phyloP scores from a whole-genome alignment of 2,888 invertebrate genomes.

The Penaeus monodon region DNA sequence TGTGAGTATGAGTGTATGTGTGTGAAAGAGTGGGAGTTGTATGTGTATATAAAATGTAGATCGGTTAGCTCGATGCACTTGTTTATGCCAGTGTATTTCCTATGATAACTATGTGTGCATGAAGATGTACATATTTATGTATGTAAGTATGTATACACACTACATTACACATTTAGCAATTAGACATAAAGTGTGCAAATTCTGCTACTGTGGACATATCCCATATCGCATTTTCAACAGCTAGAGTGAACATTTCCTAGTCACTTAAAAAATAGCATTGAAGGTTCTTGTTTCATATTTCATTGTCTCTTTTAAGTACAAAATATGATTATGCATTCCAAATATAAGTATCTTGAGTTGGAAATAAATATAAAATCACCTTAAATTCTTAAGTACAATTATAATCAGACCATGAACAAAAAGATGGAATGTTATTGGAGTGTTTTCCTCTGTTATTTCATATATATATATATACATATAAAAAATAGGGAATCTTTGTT shows the following conservation, averaged over 20 bases:
- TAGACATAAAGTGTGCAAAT: conserved; percentile 44
- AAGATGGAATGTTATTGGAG: not conserved
- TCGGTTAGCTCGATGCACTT: no score
- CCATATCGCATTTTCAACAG: conserved; percentile 6
- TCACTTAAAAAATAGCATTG: conserved; percentile 25
- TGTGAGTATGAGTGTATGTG: no score
- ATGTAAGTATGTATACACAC: conserved; percentile 44
- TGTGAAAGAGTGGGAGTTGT: no score
- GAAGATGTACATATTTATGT: conserved; percentile 44
- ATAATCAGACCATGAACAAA: not conserved
- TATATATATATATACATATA: no score
- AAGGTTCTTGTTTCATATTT: conserved; percentile 6
- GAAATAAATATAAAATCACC: conserved; percentile 1
- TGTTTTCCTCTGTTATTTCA: not conserved
- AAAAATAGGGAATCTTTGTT: no score
- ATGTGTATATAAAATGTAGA: no score
- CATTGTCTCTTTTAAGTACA: conserved; percentile 9
- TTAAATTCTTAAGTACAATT: conserved; percentile 33
- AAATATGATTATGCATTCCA: conserved; percentile 32
- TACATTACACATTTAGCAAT: conserved; percentile 34
- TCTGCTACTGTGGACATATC: conserved; percentile 37
- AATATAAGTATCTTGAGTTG: not conserved
- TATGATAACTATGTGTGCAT: no score
- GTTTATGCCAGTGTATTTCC: no score
- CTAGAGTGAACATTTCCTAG: conserved; percentile 7